Base-by-base conservation (phyloP, 2,888 invertebrate genomes). In the Ophion costatus region DNA sequence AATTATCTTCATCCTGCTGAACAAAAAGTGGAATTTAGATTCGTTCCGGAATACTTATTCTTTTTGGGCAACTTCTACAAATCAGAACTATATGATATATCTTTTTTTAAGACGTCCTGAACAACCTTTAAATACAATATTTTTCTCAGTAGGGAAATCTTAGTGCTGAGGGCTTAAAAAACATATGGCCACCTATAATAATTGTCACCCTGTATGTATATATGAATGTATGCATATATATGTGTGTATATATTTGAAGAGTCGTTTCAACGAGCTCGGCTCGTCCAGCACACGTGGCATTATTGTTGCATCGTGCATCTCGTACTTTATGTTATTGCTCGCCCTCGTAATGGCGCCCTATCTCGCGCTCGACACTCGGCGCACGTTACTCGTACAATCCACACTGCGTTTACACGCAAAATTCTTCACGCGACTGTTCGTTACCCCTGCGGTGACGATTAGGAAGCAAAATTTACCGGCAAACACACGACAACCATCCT, bases 401-500 rank as follows among this genome's bases (percentile, higher is more conserved):
- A 56, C 74, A 56, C 73, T 67, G 73, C 42, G 61, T 61, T 73
- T 70, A 63, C 67, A 57, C 33, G 57, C 56, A 63, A 51, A 61
- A 82, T 78, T 78, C 73, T 57, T 33, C 63, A 33, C 63, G 10
- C 42, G 61, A 24, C 79, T 67, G 74, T 83, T 79, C 73, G 71
- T 59, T 70, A 79, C 42, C 61, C 69, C 71, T 38, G 74, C 74
- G 29, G 67, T 79, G 83, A 83, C 74, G 83, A 74, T 83, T 79
- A 74, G 74, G 74, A 79, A 61, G 74, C 61, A 69, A 70, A 74
- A 83, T 83, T 74, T 38, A 73, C 59, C 38, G 42, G 63, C 63
- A 66, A 80, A 78, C 70, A 63, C 64, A 14, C n/a, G 64, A 17
- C 14, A 17, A 38, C 17, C 64, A 14, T n/a, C 59, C 17, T 29